A percentile compares a stretch with the other conserved stretches of the same genome.
These are phyloP conservation scores for Furcifer pardalis DNA, from an alignment of 2,797 vertebrate genomes.

Conservation along the genomic window DNA sequence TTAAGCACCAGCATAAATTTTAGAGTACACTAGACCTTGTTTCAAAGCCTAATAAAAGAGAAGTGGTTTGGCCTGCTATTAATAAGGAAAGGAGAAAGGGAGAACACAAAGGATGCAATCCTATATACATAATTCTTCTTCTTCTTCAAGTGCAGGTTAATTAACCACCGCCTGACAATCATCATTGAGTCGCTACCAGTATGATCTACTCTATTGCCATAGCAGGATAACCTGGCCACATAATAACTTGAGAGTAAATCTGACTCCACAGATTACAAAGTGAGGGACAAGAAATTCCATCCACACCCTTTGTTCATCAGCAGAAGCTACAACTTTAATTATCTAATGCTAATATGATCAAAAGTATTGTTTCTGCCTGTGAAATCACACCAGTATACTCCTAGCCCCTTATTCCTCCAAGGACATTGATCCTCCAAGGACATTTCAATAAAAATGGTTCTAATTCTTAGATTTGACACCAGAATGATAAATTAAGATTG, in stretches of 20 bases:
- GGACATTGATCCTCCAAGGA: conserved; percentile 35
- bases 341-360: background rate
- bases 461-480: conserved; percentile 7
- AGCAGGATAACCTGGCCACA: too few relatives aligned
- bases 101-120: background rate
- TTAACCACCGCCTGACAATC: too few relatives aligned
- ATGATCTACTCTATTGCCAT: too few relatives aligned
- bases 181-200: too few relatives aligned
- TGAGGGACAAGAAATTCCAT: background rate
- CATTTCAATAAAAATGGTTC: conserved; percentile 53
- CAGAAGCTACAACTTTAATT: background rate
- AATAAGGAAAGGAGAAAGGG: background rate
- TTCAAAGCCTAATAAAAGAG: background rate
- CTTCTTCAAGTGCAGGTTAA: background rate
- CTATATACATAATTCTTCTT: background rate
- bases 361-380: background rate
- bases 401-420: background rate
- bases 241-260: background rate
- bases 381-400: background rate
- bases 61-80: background rate
- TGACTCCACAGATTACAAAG: background rate
- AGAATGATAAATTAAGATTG: background rate
- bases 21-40: background rate
- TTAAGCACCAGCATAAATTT: background rate
- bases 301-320: too few relatives aligned